Conservation (phyloP, 2,888 invertebrate species). For the Leptopilina myrica region DNA sequence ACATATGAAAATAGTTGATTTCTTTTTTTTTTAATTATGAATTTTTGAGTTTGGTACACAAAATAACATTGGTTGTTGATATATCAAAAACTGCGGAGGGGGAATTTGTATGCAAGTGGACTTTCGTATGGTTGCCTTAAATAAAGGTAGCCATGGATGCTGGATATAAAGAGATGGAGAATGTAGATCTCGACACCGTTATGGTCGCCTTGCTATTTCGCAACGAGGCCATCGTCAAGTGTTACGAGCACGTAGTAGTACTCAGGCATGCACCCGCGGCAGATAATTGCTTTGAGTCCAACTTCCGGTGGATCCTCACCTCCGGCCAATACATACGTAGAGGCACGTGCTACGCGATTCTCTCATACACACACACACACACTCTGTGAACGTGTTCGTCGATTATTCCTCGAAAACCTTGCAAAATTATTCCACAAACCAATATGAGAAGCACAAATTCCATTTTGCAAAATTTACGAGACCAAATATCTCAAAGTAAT, state of each 20-base stretch:
- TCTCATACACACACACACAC: background rate
- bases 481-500: background rate
- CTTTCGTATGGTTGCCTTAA: too few species aligned
- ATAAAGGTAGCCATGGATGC: background rate
- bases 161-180: slow-evolving; percentile 13
- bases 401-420: slow-evolving; percentile 2
- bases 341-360: slow-evolving; percentile 14
- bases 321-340: slow-evolving; percentile 21
- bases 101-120: too few species aligned
- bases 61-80: too few species aligned
- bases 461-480: background rate
- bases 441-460: slow-evolving; percentile 29
- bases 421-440: too few species aligned
- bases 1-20: too few species aligned
- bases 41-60: too few species aligned
- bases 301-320: slow-evolving; percentile 45
- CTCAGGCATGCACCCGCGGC: slow-evolving; percentile 42
- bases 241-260: slow-evolving; percentile 37
- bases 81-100: too few species aligned
- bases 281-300: slow-evolving; percentile 50
- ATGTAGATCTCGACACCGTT: slow-evolving; percentile 8
- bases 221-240: slow-evolving; percentile 32
- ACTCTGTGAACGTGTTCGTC: slow-evolving; percentile 24
- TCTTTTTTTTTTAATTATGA: too few species aligned
- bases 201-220: slow-evolving; percentile 14